Percentiles rank a stretch among this genome's conserved stretches.
Conservation (phyloP, 2,797 vertebrate species). For the Manis javanica region DNA sequence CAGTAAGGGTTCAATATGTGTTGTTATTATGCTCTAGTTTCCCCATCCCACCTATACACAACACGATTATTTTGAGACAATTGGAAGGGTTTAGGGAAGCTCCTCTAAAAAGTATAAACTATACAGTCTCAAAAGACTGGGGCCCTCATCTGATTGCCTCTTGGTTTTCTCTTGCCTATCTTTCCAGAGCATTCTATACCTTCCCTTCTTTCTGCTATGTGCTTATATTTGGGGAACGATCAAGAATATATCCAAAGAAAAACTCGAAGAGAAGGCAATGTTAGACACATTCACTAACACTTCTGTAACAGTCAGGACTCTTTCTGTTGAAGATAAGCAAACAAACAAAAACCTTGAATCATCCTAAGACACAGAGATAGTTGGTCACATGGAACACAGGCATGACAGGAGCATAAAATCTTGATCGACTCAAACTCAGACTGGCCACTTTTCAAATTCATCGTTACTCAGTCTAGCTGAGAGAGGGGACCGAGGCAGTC, state of each 20-base stretch:
- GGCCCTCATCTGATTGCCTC: background rate
- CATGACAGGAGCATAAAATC: background rate
- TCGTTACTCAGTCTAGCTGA: background rate
- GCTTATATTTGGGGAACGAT: background rate
- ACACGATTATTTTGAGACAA: background rate
- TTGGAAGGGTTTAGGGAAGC: background rate
- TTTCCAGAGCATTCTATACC: background rate
- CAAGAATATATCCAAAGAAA: background rate
- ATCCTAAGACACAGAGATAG: background rate
- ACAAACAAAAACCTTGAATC: slow-evolving; percentile 5
- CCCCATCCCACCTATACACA: background rate
- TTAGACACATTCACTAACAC: background rate
- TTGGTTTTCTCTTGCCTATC: background rate
- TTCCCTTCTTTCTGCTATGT: background rate
- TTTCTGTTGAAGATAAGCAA: slow-evolving; percentile 15
- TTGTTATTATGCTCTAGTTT: background rate
- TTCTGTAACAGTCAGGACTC: background rate
- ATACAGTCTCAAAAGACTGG: background rate
- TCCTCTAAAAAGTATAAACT: background rate
- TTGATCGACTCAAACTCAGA: background rate
- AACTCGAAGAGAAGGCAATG: background rate
- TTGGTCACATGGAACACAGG: background rate
- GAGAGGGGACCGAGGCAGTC: background rate
- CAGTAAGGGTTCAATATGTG: background rate
- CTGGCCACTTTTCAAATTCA: background rate